phyloP scores from a whole-genome alignment of 1,140 invertebrate genomes.

The Heliconius hewitsoni region DNA sequence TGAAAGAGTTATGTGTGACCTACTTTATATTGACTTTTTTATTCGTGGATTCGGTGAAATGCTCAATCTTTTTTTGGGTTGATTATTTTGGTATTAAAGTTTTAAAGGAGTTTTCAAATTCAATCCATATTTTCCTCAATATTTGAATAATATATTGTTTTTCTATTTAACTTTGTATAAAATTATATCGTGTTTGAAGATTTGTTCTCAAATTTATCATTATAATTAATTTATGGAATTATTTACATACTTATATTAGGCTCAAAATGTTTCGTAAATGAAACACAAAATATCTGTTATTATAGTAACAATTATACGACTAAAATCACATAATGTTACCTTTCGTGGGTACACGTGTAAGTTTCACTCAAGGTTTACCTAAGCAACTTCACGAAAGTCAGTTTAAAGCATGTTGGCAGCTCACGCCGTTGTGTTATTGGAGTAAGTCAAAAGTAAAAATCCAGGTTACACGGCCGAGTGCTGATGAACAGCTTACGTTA shows the following conservation, averaged over 20 bases:
- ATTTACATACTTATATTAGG: too few relatives aligned
- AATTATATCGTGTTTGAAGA: too few relatives aligned
- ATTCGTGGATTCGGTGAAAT: neutral
- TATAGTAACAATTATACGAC: neutral
- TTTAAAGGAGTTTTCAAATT: neutral
- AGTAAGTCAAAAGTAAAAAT: slow-evolving; percentile 16
- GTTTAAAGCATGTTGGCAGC: neutral
- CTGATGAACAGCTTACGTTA: slow-evolving; percentile 19
- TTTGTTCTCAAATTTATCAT: too few relatives aligned
- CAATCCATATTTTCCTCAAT: too few relatives aligned
- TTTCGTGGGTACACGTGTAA: slow-evolving; percentile 1
- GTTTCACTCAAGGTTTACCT: neutral
- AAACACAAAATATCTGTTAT: neutral
- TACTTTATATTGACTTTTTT: slow-evolving; percentile 13
- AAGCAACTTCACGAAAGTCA: neutral
- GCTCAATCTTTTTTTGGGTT: neutral
- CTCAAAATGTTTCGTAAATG: too few relatives aligned
- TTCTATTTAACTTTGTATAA: too few relatives aligned
- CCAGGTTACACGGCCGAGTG: slow-evolving; percentile 18
- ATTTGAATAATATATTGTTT: too few relatives aligned
- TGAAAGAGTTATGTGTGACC: slow-evolving; percentile 17
- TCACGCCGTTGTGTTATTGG: slow-evolving; percentile 15
- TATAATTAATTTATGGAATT: too few relatives aligned
- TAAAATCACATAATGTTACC: neutral
- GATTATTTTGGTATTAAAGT: neutral